Evolutionary conservation across 2,888 invertebrate genomes (phyloP).

Genomic region (Athetis lepigone): DNA sequence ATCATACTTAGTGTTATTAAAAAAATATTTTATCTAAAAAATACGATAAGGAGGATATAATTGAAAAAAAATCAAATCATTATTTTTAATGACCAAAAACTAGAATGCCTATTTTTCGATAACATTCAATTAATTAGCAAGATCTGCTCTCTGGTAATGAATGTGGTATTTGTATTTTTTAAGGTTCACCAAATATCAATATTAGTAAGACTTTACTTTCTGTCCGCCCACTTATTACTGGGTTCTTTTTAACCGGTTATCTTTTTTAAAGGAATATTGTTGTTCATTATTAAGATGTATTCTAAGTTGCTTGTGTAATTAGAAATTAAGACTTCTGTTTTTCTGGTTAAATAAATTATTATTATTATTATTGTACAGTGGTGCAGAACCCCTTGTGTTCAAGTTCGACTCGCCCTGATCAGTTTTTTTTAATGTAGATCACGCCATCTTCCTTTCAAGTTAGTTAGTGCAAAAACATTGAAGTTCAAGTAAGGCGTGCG

Average conservation of each 20-base stretch:
- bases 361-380: too few relatives aligned
- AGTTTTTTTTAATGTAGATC: constrained; percentile 30
- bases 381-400: too few relatives aligned
- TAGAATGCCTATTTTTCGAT: constrained; percentile 31
- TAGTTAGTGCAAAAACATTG: constrained; percentile 50
- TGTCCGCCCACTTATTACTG: too few relatives aligned
- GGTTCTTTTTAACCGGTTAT: too few relatives aligned
- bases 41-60: constrained; percentile 20
- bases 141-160: constrained; percentile 4
- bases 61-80: constrained; percentile 14
- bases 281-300: too few relatives aligned
- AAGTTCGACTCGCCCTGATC: too few relatives aligned
- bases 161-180: constrained; percentile 15
- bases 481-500: constrained; percentile 50
- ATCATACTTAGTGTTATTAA: constrained; percentile 13
- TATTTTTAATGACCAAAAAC: constrained; percentile 44
- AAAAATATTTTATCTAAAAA: constrained; percentile 2
- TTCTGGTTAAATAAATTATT: too few relatives aligned
- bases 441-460: constrained; percentile 29
- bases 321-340: too few relatives aligned
- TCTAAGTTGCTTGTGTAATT: too few relatives aligned
- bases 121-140: constrained; percentile 25
- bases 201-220: too few relatives aligned
- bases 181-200: too few relatives aligned
- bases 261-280: too few relatives aligned